These are phyloP conservation scores for Orchesella flavescens DNA, from an alignment of 2,888 invertebrate genomes.

Conservation along the genomic window DNA sequence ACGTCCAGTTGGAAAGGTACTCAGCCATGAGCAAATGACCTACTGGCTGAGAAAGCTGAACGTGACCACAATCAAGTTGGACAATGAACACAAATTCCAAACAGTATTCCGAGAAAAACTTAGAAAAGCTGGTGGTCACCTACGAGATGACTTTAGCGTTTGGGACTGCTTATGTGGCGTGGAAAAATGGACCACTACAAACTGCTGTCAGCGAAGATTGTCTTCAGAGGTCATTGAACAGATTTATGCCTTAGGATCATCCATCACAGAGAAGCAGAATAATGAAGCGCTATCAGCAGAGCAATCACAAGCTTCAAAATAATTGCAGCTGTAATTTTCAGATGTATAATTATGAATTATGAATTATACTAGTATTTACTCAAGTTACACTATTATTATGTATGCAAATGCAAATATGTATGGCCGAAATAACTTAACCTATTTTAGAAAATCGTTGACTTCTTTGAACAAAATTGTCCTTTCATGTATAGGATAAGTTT, in stretches of 20 bases:
- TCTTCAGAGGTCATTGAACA: slow-evolving; percentile 48
- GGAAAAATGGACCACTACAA: background rate
- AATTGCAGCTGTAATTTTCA: background rate
- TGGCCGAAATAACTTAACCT: background rate
- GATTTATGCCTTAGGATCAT: slow-evolving; percentile 57
- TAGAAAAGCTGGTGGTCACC: slow-evolving; percentile 43
- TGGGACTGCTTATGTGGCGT: slow-evolving; percentile 43
- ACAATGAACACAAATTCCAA: slow-evolving; percentile 57
- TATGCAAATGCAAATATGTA: background rate
- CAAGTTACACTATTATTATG: background rate
- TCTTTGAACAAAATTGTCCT: background rate
- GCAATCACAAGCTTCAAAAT: slow-evolving; percentile 37
- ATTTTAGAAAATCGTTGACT: background rate
- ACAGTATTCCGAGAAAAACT: slow-evolving; percentile 51
- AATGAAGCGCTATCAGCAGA: slow-evolving; percentile 39
- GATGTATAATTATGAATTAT: no score
- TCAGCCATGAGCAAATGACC: slow-evolving; percentile 18
- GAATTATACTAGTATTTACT: background rate
- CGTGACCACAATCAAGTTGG: slow-evolving; percentile 52
- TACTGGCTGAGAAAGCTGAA: slow-evolving; percentile 50
- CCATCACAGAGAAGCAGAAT: slow-evolving; percentile 45
- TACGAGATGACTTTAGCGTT: slow-evolving; percentile 28
- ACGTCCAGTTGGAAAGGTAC: slow-evolving; percentile 41
- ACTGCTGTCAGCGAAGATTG: slow-evolving; percentile 40
- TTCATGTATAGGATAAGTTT: background rate